A percentile compares a stretch with the other conserved stretches of the same genome.
These are phyloP conservation scores for Gastrophysa polygoni DNA, from an alignment of 2,888 invertebrate species.

Conservation along the genomic window DNA sequence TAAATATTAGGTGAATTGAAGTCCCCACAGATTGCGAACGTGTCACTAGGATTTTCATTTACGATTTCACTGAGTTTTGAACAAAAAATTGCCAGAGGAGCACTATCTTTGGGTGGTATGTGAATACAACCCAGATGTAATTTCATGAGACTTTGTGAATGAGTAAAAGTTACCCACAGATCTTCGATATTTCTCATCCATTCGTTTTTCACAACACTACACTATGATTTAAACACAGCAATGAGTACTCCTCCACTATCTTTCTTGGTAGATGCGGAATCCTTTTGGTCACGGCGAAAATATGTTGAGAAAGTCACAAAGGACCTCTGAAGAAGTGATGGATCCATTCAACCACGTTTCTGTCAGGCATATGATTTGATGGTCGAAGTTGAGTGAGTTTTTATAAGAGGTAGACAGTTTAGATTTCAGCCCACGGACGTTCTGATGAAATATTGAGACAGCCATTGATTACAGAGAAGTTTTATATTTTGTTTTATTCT, in stretches of 20 bases:
- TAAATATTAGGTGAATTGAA: too few species aligned
- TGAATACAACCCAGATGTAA: background rate
- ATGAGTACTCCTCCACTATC: background rate
- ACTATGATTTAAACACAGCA: background rate
- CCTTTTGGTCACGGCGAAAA: background rate
- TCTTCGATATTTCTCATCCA: background rate
- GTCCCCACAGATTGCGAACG: too few species aligned
- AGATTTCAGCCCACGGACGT: background rate
- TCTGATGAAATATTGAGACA: background rate
- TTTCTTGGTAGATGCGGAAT: constrained; percentile 1
- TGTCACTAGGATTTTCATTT: too few species aligned
- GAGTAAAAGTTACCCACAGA: background rate
- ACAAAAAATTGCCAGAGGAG: background rate
- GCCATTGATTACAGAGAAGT: constrained; percentile 2
- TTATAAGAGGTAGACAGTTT: constrained; percentile 2
- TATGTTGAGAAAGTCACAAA: constrained; percentile 1
- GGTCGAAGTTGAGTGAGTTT: constrained; percentile 2
- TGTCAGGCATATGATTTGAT: constrained; percentile 4
- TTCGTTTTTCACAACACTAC: background rate
- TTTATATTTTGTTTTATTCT: too few species aligned
- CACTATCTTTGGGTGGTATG: background rate
- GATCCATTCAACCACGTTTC: constrained; percentile 2
- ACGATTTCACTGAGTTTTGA: too few species aligned
- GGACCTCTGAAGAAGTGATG: constrained; percentile 2
- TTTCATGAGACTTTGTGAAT: background rate